Percentiles rank a stretch among this genome's conserved stretches.
Evolutionary conservation across 2,797 vertebrate species (phyloP).

Genomic region (Pelochelys cantorii): DNA sequence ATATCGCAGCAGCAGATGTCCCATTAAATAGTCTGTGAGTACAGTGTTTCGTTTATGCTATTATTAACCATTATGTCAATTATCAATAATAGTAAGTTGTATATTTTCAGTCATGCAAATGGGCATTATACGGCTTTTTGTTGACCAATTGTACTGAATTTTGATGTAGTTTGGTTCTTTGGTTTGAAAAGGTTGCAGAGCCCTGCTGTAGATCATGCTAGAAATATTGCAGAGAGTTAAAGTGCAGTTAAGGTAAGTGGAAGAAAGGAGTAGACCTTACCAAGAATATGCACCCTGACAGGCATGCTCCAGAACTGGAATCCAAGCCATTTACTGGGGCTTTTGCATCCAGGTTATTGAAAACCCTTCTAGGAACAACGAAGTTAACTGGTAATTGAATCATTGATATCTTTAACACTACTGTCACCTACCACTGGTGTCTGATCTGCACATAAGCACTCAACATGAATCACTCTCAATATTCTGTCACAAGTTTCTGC

Average conservation of each 20-base stretch:
- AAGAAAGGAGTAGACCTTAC: background rate
- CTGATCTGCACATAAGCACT: background rate
- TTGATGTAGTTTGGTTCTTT: too few relatives aligned
- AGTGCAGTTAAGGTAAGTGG: background rate
- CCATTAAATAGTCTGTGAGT: too few relatives aligned
- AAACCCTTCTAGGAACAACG: background rate
- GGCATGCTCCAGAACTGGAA: background rate
- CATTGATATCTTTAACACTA: background rate
- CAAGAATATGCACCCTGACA: background rate
- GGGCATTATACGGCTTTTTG: too few relatives aligned
- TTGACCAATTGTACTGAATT: too few relatives aligned
- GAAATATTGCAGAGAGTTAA: background rate
- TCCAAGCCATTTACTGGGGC: background rate
- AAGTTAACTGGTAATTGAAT: background rate
- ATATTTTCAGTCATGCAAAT: too few relatives aligned
- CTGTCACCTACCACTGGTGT: background rate
- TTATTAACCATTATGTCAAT: too few relatives aligned
- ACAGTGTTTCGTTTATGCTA: too few relatives aligned
- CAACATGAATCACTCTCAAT: background rate
- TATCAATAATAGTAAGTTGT: too few relatives aligned
- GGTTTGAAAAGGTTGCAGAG: too few relatives aligned
- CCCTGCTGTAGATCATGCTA: background rate
- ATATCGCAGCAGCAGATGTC: too few relatives aligned
- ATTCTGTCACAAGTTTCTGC: background rate
- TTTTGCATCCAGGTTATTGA: background rate